Evolutionary conservation across 2,797 vertebrate species (phyloP).

Genomic region (Mallotus villosus): DNA sequence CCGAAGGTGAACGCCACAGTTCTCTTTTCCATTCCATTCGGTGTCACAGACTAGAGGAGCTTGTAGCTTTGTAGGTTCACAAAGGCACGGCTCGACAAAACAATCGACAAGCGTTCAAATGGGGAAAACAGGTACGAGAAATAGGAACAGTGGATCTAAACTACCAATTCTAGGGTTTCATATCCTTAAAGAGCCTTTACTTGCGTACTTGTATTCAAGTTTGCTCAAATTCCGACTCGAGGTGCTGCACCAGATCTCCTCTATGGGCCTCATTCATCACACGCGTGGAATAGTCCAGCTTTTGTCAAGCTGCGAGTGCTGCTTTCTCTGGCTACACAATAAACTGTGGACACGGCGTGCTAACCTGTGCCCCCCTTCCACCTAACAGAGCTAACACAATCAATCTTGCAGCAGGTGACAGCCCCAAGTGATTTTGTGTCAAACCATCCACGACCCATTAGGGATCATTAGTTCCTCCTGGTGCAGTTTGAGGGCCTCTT

Average conservation of each 20-base stretch:
- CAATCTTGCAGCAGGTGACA: conserved; percentile 43
- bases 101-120: background rate
- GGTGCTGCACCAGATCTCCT: background rate
- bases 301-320: conserved; percentile 16
- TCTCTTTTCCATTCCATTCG: background rate
- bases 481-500: conserved; percentile 18
- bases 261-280: conserved; percentile 11
- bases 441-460: conserved; percentile 49
- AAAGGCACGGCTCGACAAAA: background rate
- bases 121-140: background rate
- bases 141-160: too few relatives aligned
- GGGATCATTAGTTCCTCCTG: conserved; percentile 47
- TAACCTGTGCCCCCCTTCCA: background rate
- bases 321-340: conserved; percentile 42
- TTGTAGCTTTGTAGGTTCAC: too few relatives aligned
- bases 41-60: background rate
- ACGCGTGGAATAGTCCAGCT: conserved; percentile 4
- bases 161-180: too few relatives aligned
- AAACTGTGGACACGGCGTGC: conserved; percentile 11
- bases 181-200: background rate
- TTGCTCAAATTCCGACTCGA: background rate
- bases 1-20: conserved; percentile 12
- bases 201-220: background rate
- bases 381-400: conserved; percentile 48
- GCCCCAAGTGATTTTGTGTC: conserved; percentile 34